Evolutionary conservation across 2,113 vertebrate species (phyloP).

Genomic region (Spermophilus dauricus): DNA sequence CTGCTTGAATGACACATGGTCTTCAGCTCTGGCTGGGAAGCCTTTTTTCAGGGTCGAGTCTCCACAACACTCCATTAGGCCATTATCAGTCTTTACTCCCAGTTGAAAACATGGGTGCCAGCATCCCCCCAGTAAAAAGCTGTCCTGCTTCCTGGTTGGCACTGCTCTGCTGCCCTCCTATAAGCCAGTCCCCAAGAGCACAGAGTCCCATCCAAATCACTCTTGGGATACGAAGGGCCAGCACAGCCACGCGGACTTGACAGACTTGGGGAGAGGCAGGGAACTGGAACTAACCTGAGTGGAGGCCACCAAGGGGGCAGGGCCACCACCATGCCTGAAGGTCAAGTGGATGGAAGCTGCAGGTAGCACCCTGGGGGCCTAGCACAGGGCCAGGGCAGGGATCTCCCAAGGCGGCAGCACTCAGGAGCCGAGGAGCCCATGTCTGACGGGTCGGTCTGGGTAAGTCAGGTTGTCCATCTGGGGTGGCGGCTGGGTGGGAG

Average conservation of each 20-base stretch:
- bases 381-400: rapidly evolving
- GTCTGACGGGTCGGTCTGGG: rapidly evolving
- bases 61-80: background rate
- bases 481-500: background rate
- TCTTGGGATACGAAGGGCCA: background rate
- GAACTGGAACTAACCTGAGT: background rate
- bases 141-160: background rate
- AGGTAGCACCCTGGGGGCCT: background rate
- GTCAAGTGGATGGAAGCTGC: background rate
- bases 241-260: background rate
- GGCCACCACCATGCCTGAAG: background rate
- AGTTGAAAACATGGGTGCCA: background rate
- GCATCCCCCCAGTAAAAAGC: background rate
- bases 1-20: too few relatives aligned
- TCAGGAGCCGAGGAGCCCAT: background rate
- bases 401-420: background rate
- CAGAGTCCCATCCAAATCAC: background rate
- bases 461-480: background rate
- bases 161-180: background rate
- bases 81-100: background rate
- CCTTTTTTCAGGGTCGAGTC: background rate
- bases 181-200: background rate
- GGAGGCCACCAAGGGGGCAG: background rate
- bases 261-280: background rate
- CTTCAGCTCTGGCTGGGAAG: background rate